phyloP scores from a whole-genome alignment of 2,113 vertebrate genomes.

The Nesogale talazaci region DNA sequence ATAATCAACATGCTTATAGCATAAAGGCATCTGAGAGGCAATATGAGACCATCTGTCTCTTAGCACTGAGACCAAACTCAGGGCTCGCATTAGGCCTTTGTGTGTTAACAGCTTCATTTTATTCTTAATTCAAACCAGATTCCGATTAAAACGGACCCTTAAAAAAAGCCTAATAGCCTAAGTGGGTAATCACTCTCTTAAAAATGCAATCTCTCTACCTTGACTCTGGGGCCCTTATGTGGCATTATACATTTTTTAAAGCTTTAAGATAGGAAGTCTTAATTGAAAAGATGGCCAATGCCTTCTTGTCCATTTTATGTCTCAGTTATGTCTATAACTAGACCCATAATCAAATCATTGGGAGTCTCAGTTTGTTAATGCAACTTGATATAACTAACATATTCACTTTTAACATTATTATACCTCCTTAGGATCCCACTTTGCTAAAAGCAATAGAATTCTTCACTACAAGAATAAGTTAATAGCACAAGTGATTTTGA shows the following conservation, averaged over 20 bases:
- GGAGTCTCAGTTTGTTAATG: conserved; percentile 41
- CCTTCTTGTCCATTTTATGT: conserved; percentile 32
- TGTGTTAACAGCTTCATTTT: conserved; percentile 61
- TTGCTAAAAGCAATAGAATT: conserved; percentile 32
- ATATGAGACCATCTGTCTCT: conserved; percentile 49
- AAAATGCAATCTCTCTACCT: conserved; percentile 58
- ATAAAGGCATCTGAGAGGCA: conserved; percentile 58
- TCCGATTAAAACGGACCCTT: conserved; percentile 58
- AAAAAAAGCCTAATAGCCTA: conserved; percentile 43
- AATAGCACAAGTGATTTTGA: conserved; percentile 41
- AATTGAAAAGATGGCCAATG: conserved; percentile 29
- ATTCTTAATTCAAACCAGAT: conserved; percentile 64
- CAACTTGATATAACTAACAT: conserved; percentile 41
- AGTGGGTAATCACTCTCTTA: conserved; percentile 53
- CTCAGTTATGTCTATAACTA: conserved; percentile 28
- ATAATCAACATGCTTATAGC: conserved; percentile 59
- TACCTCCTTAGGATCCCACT: conserved; percentile 31
- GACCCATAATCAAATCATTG: conserved; percentile 5
- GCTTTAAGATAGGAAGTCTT: conserved; percentile 54
- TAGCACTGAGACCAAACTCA: conserved; percentile 62
- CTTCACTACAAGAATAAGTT: conserved; percentile 57
- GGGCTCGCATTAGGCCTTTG: conserved; percentile 45
- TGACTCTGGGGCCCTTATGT: conserved; percentile 38
- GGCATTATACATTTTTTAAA: conserved; percentile 51
- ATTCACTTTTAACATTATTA: conserved; percentile 40